Percentiles rank a stretch among this genome's conserved stretches.
Evolutionary conservation across 2,888 invertebrate species (phyloP).

Genomic region (Tyria jacobaeae): DNA sequence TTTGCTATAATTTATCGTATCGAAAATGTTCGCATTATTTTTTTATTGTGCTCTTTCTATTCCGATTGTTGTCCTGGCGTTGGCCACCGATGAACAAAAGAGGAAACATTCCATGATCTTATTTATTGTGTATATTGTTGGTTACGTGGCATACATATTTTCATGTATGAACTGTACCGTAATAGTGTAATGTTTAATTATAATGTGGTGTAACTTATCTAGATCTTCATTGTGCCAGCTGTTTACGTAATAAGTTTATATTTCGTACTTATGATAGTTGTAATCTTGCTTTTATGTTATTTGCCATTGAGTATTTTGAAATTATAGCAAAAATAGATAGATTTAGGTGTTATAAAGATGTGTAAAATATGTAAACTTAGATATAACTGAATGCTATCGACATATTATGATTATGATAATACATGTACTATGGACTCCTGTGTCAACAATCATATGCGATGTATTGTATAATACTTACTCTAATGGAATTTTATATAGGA

Average conservation of each 20-base stretch:
- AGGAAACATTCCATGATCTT: constrained; percentile 85
- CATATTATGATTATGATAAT: constrained; percentile 59
- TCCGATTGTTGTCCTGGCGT: constrained; percentile 61
- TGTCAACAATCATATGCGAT: constrained; percentile 64
- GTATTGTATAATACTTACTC: constrained; percentile 78
- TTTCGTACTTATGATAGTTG: constrained; percentile 84
- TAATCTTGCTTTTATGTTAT: constrained; percentile 81
- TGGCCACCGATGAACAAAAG: constrained; percentile 62
- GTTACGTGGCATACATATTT: constrained; percentile 81
- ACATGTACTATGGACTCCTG: constrained; percentile 62
- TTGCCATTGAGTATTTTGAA: constrained; percentile 76
- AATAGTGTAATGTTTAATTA: constrained; percentile 72
- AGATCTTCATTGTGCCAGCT: constrained; percentile 86
- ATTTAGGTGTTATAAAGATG: constrained; percentile 63
- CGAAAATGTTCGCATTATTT: constrained; percentile 77
- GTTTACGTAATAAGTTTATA: constrained; percentile 79
- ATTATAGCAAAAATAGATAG: constrained; percentile 82
- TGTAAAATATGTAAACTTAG: constrained; percentile 81
- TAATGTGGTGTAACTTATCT: constrained; percentile 79
- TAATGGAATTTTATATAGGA: constrained; percentile 76
- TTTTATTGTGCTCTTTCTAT: constrained; percentile 72
- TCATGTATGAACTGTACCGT: constrained; percentile 78
- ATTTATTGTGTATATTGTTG: constrained; percentile 86
- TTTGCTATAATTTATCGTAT: constrained; percentile 83
- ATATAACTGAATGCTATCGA: constrained; percentile 59